Conservation (phyloP, 2,888 invertebrate species). For the Cordilura impudica region DNA sequence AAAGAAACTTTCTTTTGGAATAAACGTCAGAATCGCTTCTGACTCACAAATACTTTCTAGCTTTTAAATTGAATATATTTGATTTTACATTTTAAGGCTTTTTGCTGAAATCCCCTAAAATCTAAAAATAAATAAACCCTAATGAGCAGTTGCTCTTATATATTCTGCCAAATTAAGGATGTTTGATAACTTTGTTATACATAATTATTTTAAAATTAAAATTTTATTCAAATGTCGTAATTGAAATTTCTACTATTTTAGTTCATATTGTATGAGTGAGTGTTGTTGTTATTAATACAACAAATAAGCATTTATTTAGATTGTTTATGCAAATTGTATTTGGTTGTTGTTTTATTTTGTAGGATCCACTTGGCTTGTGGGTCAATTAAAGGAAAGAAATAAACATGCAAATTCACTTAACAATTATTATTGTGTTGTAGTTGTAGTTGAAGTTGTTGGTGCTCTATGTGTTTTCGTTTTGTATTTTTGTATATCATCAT, state of each 20-base stretch:
- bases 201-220: constrained; percentile 54
- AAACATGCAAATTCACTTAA: constrained; percentile 63
- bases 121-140: too few species aligned
- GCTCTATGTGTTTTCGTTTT: constrained; percentile 23
- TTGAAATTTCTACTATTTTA: constrained; percentile 17
- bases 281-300: not conserved
- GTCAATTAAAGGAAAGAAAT: constrained; percentile 51
- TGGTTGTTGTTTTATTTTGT: not conserved
- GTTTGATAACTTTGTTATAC: constrained; percentile 39
- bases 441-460: constrained; percentile 15
- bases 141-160: constrained; percentile 2
- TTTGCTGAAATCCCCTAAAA: too few species aligned
- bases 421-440: constrained; percentile 57
- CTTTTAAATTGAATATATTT: too few species aligned
- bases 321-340: constrained; percentile 30
- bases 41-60: too few species aligned
- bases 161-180: constrained; percentile 45
- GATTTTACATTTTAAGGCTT: too few species aligned
- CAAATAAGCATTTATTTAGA: constrained; percentile 14
- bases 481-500: constrained; percentile 1
- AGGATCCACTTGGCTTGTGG: constrained; percentile 55
- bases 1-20: too few species aligned
- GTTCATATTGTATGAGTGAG: not conserved
- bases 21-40: too few species aligned
- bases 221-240: constrained; percentile 33